A percentile compares a stretch with the other conserved stretches of the same genome.
These are phyloP conservation scores for Diglossa cyanea DNA, from an alignment of 2,797 vertebrate species.

Conservation along the genomic window DNA sequence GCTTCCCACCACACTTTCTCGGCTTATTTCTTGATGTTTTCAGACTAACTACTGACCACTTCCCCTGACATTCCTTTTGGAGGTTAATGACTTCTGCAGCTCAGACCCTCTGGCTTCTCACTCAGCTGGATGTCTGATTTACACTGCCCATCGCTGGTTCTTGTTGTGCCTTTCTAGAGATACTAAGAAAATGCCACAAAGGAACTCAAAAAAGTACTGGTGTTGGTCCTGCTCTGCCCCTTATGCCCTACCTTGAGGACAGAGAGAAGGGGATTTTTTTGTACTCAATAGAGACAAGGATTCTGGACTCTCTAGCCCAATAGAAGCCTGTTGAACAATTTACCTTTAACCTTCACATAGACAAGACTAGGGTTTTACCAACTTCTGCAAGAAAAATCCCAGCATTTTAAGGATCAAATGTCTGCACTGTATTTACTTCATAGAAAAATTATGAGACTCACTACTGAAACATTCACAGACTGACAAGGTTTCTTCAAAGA, in stretches of 20 bases:
- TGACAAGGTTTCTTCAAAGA: not conserved
- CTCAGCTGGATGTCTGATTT: not conserved
- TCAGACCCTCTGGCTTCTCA: not conserved
- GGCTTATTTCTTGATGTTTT: not conserved
- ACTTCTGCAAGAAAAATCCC: not conserved
- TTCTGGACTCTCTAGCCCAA: not conserved
- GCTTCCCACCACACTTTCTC: not conserved
- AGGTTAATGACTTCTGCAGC: not conserved
- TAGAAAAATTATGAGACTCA: not conserved
- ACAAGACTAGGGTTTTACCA: not conserved
- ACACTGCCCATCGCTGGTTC: not conserved
- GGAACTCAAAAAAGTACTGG: not conserved
- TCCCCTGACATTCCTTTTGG: not conserved
- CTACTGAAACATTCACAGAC: not conserved
- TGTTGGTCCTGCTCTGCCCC: fast-evolving
- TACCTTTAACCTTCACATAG: not conserved
- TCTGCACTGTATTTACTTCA: not conserved
- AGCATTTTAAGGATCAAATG: not conserved
- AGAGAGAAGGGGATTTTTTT: not conserved
- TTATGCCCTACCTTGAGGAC: not conserved
- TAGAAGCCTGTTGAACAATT: not conserved
- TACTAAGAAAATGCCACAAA: not conserved
- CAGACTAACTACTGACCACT: not conserved
- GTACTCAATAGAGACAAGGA: not conserved
- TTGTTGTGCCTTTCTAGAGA: not conserved